phyloP scores from a whole-genome alignment of 2,113 vertebrate genomes.

The Oostethus manadensis region DNA sequence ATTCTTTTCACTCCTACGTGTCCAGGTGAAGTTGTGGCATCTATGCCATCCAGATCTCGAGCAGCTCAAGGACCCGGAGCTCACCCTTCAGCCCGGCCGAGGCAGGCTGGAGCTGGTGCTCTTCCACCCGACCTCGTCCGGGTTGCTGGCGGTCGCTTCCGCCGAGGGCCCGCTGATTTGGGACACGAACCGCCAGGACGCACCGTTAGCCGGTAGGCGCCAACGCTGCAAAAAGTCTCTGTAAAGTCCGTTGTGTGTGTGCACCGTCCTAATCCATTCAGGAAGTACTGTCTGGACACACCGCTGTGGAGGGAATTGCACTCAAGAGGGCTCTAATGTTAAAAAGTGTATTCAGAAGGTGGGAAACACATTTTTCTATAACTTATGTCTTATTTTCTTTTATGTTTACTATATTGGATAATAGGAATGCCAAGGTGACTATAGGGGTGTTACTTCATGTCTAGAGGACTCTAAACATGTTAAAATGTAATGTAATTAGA shows the following conservation, averaged over 20 bases:
- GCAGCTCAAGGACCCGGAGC: conserved; percentile 51
- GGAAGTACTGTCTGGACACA: too few species aligned
- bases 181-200: conserved; percentile 72
- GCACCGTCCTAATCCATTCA: not conserved
- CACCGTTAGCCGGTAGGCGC: conserved; percentile 76
- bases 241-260: too few species aligned
- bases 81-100: conserved; percentile 66
- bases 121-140: conserved; percentile 83
- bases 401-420: too few species aligned
- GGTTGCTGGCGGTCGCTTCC: conserved; percentile 71
- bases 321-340: too few species aligned
- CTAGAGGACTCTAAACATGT: too few species aligned
- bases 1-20: not conserved
- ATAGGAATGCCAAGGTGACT: too few species aligned
- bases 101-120: conserved; percentile 71
- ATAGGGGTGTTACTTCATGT: too few species aligned
- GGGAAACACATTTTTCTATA: too few species aligned
- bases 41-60: conserved; percentile 63
- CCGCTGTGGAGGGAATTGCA: too few species aligned
- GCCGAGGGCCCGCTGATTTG: conserved; percentile 72
- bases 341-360: too few species aligned
- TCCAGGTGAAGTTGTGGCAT: conserved; percentile 88
- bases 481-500: too few species aligned
- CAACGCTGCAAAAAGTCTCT: not conserved
- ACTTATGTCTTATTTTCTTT: too few species aligned